A percentile compares a stretch with the other conserved stretches of the same genome.
These are phyloP conservation scores for Tragelaphus imberbis DNA, from an alignment of 2,113 vertebrate species.

Conservation along the genomic window DNA sequence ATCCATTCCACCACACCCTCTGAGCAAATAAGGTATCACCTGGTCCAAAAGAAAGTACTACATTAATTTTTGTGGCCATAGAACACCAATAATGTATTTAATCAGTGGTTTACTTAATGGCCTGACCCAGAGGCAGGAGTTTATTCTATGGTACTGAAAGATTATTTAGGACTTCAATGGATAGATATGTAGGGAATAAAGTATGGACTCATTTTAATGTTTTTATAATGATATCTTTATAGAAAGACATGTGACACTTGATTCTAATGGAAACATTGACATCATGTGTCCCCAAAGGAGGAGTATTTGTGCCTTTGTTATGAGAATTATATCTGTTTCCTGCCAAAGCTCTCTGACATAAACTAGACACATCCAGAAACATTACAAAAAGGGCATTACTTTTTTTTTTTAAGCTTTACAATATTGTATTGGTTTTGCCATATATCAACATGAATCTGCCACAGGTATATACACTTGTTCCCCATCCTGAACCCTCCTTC, in stretches of 20 bases:
- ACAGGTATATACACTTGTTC: too few species aligned
- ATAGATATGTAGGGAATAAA: neutral
- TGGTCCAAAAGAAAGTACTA: neutral
- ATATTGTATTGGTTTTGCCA: too few species aligned
- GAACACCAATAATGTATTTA: neutral
- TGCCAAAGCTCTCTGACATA: neutral
- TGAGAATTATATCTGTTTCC: neutral
- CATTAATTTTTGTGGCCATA: neutral
- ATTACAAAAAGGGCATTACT: neutral
- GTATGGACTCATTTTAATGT: neutral
- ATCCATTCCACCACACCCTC: neutral
- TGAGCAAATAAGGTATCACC: neutral
- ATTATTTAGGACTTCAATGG: neutral
- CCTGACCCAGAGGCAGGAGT: neutral
- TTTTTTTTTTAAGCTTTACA: too few species aligned
- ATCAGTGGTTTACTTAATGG: neutral
- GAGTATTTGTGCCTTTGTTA: neutral
- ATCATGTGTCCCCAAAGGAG: neutral
- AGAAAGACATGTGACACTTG: neutral
- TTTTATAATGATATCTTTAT: neutral
- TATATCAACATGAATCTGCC: too few species aligned
- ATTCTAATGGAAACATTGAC: neutral
- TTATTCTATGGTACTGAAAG: neutral
- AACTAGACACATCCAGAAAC: neutral
- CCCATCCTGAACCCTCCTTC: too few species aligned